Base-by-base conservation (phyloP, 2,113 vertebrate genomes). In the Protomyctophum bolini region DNA sequence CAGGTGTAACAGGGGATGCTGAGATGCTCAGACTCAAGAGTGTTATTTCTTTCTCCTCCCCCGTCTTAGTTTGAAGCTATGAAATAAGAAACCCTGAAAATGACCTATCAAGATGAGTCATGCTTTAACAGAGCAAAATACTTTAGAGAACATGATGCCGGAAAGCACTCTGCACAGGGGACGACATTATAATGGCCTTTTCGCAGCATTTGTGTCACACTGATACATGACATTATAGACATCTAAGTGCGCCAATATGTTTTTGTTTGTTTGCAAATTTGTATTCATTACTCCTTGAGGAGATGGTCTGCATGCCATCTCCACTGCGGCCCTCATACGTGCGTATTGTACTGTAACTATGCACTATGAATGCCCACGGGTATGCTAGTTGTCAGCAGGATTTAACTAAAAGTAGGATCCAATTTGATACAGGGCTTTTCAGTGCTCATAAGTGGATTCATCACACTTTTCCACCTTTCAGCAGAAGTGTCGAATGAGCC, bases 231-330 rank as follows among this genome's bases (percentile, higher is more conserved):
- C 63, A 69, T 72, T 71, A 41, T 41, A 64, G 59, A 58, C 55
- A 63, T 72, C 70, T 82, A 47, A 65, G 52, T 47, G 58, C 51
- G 21, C 59, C 65, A 58, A 76, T 77, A 76, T 58, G 66, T 79
- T 76, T 75, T 74, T 73, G 56, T 77, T 83, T 75, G 65, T 81
- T 80, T 84, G 61, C 71, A 57, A 63, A 79, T 82, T 79, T 74
- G 61, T 69, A 72, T 82, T 79, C 54, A 82, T 83, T 74, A 70
- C 29, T 56, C 60, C 12, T 21, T 10, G 11, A 72, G 74, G 57
- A 62, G 62, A 55, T 54, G 28, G 71, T 79, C 79, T 68, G 68
- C 28, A 58, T 70, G 73, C 77, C 63, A 72, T 84, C 82, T 78
- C 66, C 73, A 69, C 54, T 61, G 61, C 66, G 28, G 63, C 55